phyloP scores from a whole-genome alignment of 2,888 invertebrate species.

The Steinernema scapterisci region DNA sequence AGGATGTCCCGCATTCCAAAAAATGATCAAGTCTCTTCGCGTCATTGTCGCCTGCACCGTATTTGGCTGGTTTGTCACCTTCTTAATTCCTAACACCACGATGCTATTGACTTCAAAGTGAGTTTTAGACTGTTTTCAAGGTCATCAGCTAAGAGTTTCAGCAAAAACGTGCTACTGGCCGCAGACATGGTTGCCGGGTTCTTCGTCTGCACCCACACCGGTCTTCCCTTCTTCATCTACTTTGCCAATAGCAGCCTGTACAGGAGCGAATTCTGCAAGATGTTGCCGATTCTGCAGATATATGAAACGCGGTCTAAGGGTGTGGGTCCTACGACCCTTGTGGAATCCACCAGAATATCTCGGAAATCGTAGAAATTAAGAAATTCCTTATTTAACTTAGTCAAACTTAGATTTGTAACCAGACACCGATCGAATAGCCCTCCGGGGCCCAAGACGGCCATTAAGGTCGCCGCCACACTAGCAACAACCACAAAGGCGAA shows the following conservation, averaged over 20 bases:
- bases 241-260: background rate
- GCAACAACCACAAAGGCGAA: too few relatives aligned
- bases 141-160: background rate
- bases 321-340: too few relatives aligned
- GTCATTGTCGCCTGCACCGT: slow-evolving; percentile 1
- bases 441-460: too few relatives aligned
- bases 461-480: too few relatives aligned
- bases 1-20: background rate
- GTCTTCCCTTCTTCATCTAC: slow-evolving; percentile 21
- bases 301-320: too few relatives aligned
- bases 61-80: slow-evolving; percentile 17
- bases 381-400: too few relatives aligned
- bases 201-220: slow-evolving; percentile 15
- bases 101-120: background rate
- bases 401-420: too few relatives aligned
- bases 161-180: background rate
- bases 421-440: too few relatives aligned
- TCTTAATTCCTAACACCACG: slow-evolving; percentile 7
- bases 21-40: slow-evolving; percentile 8
- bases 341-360: too few relatives aligned
- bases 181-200: slow-evolving; percentile 21
- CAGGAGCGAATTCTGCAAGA: background rate
- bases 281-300: background rate
- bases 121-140: background rate
- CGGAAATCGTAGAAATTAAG: too few relatives aligned